A percentile compares a stretch with the other conserved stretches of the same genome.
phyloP scores from a whole-genome alignment of 2,888 invertebrate genomes.

The Gastracanthus pulcherrimus region DNA sequence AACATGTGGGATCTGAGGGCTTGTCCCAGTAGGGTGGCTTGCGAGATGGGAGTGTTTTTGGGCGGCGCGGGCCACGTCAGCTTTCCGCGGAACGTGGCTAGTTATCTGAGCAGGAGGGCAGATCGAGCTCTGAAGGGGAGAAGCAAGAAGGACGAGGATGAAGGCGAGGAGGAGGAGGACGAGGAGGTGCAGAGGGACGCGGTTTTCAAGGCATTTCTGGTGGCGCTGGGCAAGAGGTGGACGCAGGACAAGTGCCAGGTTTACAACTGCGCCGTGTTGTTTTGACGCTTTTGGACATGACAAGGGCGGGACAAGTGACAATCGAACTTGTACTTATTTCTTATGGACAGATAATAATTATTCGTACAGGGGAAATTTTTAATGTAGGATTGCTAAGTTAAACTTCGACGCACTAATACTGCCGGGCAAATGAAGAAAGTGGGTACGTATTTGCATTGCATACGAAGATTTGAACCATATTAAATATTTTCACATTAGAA shows the following conservation, averaged over 20 bases:
- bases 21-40: constrained; percentile 63
- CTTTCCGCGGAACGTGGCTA: constrained; percentile 58
- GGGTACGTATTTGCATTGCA: no score
- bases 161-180: constrained; percentile 5
- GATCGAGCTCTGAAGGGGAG: background rate
- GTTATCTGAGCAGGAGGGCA: constrained; percentile 49
- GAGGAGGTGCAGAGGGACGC: constrained; percentile 22
- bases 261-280: constrained; percentile 38
- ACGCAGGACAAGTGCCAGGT: constrained; percentile 58
- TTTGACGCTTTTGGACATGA: no score
- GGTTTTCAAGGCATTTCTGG: constrained; percentile 58
- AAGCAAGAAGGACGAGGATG: background rate
- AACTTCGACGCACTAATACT: no score
- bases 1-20: constrained; percentile 45
- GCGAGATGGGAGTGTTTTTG: constrained; percentile 62
- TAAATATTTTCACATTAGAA: no score
- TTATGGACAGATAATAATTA: background rate
- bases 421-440: no score
- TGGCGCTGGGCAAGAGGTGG: constrained; percentile 61
- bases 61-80: constrained; percentile 27
- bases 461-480: no score
- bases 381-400: no score
- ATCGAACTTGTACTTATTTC: background rate
- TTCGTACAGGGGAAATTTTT: no score
- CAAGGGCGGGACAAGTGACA: background rate